A percentile compares a stretch with the other conserved stretches of the same genome.
These are phyloP conservation scores for Pangasianodon gigas DNA, from an alignment of 2,113 vertebrate species.

Conservation along the genomic window DNA sequence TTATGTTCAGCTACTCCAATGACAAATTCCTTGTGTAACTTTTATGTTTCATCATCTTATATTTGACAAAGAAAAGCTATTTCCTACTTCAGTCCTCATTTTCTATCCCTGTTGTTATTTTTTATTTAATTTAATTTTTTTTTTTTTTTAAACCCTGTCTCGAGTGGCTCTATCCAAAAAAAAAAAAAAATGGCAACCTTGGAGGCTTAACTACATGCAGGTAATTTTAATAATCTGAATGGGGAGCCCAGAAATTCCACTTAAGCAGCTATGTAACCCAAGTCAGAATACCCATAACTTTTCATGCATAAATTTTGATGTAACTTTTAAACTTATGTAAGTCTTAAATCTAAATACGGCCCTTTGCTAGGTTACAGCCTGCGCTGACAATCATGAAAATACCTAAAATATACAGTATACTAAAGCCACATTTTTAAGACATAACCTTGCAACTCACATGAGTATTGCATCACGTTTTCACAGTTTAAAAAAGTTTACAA, in stretches of 20 bases:
- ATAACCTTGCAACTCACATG: not conserved
- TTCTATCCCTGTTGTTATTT: not conserved
- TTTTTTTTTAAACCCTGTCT: not conserved
- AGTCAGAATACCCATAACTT: not conserved
- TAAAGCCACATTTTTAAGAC: not conserved
- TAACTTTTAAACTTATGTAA: not conserved
- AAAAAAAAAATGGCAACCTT: not conserved
- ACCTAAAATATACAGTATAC: not conserved
- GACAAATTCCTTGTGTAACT: not conserved
- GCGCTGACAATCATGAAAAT: not conserved
- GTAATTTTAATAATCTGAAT: not conserved
- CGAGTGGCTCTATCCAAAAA: not conserved
- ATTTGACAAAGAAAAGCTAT: not conserved
- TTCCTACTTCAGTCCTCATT: not conserved
- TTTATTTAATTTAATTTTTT: too few species aligned
- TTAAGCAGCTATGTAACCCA: not conserved
- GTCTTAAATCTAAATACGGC: not conserved
- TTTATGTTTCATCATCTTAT: not conserved
- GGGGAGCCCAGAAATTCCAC: not conserved
- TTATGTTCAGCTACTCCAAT: not conserved
- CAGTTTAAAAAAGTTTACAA: not conserved
- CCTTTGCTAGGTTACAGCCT: not conserved
- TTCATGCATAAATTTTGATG: not conserved
- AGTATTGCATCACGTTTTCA: too few species aligned
- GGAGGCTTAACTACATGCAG: not conserved